Conservation (phyloP, 92 coral and sea anemone species). For the Siderastrea siderea region DNA sequence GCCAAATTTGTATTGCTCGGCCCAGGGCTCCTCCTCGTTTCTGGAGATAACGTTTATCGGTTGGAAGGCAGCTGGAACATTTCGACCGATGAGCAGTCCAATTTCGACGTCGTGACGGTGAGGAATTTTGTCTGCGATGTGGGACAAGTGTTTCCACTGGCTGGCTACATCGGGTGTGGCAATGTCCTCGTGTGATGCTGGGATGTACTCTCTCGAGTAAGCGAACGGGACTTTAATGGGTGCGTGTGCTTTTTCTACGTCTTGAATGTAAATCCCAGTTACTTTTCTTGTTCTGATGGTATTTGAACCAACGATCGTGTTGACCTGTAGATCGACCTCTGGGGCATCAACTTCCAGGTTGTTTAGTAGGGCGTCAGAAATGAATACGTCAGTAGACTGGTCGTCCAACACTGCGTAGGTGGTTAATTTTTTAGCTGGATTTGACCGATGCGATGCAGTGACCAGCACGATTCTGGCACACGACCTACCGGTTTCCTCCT, state of each 20-base stretch:
- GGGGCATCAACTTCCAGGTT: slow-evolving; percentile 44
- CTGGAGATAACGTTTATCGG: too few relatives aligned
- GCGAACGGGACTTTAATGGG: slow-evolving; percentile 51
- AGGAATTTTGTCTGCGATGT: slow-evolving; percentile 28
- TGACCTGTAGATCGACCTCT: slow-evolving; percentile 50
- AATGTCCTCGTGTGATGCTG: slow-evolving; percentile 34
- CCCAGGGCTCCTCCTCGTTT: too few relatives aligned
- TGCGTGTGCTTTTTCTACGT: slow-evolving; percentile 9
- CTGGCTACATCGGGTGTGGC: slow-evolving; percentile 50
- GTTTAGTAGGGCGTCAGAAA: slow-evolving; percentile 42
- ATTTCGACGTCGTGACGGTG: slow-evolving; percentile 22
- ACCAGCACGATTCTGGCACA: slow-evolving; percentile 78
- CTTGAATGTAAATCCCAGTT: slow-evolving; percentile 35
- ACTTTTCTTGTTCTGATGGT: too few relatives aligned
- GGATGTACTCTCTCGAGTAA: slow-evolving; percentile 29
- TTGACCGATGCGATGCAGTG: slow-evolving; percentile 4
- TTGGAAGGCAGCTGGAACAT: slow-evolving; percentile 49
- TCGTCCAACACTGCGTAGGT: background rate
- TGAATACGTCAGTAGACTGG: slow-evolving; percentile 57
- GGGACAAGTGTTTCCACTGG: slow-evolving; percentile 13
- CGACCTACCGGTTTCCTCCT: slow-evolving; percentile 61
- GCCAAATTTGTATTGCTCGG: too few relatives aligned
- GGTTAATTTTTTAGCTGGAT: slow-evolving; percentile 3
- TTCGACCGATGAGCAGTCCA: background rate
- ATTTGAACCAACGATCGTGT: slow-evolving; percentile 13